Evolutionary conservation across 2,113 vertebrate species (phyloP), one percentile per base, ranked within the genome.

Genomic region (Mormyrus lacerda): DNA sequence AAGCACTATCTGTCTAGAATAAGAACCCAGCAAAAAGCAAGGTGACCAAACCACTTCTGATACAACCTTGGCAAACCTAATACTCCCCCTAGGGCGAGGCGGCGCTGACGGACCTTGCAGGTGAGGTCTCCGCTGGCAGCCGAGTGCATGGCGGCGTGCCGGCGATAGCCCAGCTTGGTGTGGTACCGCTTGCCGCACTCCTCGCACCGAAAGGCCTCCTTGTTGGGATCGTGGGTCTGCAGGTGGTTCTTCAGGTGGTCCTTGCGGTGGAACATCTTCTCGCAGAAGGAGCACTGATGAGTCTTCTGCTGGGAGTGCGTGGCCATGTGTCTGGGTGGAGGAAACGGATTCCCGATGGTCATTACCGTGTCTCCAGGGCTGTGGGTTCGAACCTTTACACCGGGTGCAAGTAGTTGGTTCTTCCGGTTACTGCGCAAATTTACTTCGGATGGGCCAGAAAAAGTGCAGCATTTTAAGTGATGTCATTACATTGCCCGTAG

Each of bases 131-230:
- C 96, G 1, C 91, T 92, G 89, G 95, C 93, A 0, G 95, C 94
- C 0, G 95, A 94, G 0, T 96, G 94, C 91, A 97, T 95, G 48
- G 96, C 97, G 91, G 98, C 94, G 88, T 99, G 98, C 0, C 98
- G 97, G 91, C 97, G 92, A 89, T 98, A 99, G 89, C 98, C 98
- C 5, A 99, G 95, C 76, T 99, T 98, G 0, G 98, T 99, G 95
- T 98, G 99, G 92, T 99, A 99, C 95, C 97, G 98, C 94, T 99
- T 99, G 89, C 98, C 98, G 0, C 98, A 99, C 93, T 98, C 97
- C 0, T 97, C 97, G 53, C 98, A 99, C 93, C 96, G 97, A 42
- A 98, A 98, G 44, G 97, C 96, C 92, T 98, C 97, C 92, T 98
- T 97, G 95, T 96, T 96, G 92, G 96, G 94, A 15, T 97, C 96